Conservation (phyloP, 2,888 invertebrate species). For the Candidula unifasciata region DNA sequence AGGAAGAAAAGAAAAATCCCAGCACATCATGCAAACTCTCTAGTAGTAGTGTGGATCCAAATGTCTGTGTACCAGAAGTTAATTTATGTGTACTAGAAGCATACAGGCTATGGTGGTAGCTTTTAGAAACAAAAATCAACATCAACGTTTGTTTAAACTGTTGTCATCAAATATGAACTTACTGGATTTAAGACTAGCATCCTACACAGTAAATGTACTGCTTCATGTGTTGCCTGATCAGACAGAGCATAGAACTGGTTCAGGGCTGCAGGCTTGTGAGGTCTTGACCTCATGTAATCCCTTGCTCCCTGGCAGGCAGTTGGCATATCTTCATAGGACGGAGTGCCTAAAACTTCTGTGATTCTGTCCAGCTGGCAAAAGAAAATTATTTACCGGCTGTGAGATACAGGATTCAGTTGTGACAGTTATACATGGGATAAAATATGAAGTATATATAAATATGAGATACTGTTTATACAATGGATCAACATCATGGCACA, state of each 20-base stretch:
- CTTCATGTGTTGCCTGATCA: conserved; percentile 96
- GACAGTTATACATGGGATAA: no score
- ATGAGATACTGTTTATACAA: no score
- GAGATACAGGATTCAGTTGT: no score
- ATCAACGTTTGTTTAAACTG: neutral
- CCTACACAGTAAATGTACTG: conserved; percentile 96
- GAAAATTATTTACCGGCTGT: conserved; percentile 1
- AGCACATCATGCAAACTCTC: no score
- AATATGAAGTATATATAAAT: no score
- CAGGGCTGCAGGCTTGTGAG: conserved; percentile 73
- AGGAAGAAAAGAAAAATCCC: no score
- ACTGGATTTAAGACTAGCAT: conserved; percentile 99
- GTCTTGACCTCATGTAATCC: conserved; percentile 91
- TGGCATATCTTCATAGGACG: conserved; percentile 95
- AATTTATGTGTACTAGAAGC: no score
- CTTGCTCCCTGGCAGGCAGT: conserved; percentile 95
- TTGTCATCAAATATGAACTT: conserved; percentile 76
- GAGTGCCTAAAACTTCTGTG: conserved; percentile 97
- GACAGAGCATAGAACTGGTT: conserved; percentile 89
- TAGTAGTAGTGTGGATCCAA: no score
- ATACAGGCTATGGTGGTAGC: no score
- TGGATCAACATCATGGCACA: no score
- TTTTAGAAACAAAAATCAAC: no score
- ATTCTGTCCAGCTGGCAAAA: conserved; percentile 91
- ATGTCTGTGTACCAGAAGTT: no score